Evolutionary conservation across 2,888 invertebrate genomes (phyloP).

Genomic region (Euplexia lucipara): DNA sequence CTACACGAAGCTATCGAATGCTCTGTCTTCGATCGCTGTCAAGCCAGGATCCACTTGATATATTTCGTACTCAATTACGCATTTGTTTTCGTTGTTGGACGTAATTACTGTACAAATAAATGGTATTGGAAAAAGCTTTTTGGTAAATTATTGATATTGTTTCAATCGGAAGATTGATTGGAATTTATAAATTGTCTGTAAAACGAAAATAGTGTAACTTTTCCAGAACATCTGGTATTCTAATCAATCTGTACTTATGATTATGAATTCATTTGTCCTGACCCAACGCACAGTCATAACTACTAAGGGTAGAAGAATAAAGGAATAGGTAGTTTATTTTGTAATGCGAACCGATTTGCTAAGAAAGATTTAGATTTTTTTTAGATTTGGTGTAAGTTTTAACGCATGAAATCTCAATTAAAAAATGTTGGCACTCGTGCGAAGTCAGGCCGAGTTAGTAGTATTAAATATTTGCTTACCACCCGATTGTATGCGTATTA

Average conservation of each 20-base stretch:
- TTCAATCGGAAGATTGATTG: slow-evolving; percentile 25
- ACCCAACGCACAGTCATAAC: no score
- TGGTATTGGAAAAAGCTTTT: slow-evolving; percentile 39
- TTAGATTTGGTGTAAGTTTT: no score
- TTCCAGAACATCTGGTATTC: slow-evolving; percentile 21
- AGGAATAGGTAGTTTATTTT: no score
- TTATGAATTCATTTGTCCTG: no score
- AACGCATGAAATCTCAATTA: no score
- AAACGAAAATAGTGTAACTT: slow-evolving; percentile 4
- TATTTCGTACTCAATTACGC: slow-evolving; percentile 49
- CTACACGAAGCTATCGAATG: slow-evolving; percentile 65
- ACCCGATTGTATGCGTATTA: slow-evolving; percentile 28
- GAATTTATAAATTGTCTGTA: slow-evolving; percentile 9
- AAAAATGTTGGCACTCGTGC: no score
- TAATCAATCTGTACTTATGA: no score
- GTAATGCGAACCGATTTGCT: no score
- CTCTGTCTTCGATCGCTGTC: slow-evolving; percentile 58
- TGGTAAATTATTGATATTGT: slow-evolving; percentile 24
- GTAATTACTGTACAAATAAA: slow-evolving; percentile 42
- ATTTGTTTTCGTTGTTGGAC: slow-evolving; percentile 35
- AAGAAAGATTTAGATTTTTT: no score
- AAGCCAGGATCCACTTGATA: slow-evolving; percentile 55
- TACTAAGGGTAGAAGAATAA: no score
- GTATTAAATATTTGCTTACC: slow-evolving; percentile 33
- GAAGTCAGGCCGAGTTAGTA: no score